Conservation (phyloP, 2,888 invertebrate genomes). For the Caenorhabditis sp. region DNA sequence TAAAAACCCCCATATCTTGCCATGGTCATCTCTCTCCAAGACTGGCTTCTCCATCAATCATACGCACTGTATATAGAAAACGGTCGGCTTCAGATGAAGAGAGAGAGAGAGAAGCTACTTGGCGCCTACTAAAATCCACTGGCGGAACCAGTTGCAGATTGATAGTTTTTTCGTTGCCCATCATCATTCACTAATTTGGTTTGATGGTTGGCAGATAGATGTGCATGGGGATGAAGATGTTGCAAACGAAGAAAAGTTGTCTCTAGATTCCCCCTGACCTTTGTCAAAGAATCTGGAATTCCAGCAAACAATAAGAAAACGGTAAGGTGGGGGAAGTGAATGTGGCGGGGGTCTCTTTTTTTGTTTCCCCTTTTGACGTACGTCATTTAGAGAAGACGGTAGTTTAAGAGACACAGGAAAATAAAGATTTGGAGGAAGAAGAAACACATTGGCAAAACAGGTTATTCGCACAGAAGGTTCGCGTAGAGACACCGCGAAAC, state of each 20-base stretch:
- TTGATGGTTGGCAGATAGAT: conserved; percentile 3
- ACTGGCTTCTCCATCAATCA: conserved; percentile 53
- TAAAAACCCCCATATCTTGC: conserved; percentile 32
- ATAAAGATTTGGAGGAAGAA: conserved; percentile 18
- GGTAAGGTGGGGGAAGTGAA: conserved; percentile 16
- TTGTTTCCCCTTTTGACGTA: conserved; percentile 27
- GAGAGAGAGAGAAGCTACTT: conserved; percentile 31
- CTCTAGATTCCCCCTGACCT: no score
- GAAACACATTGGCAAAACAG: conserved; percentile 56
- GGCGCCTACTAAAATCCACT: conserved; percentile 42
- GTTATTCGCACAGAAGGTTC: conserved; percentile 15
- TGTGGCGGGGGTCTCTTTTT: conserved; percentile 25
- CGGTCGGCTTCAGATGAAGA: conserved; percentile 4
- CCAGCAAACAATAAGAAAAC: conserved; percentile 26
- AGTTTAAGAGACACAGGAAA: conserved; percentile 16
- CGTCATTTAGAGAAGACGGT: conserved; percentile 29
- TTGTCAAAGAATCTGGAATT: background rate
- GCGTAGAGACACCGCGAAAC: conserved; percentile 23
- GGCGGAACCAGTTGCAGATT: conserved; percentile 17
- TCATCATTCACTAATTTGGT: conserved; percentile 33
- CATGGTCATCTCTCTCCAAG: conserved; percentile 44
- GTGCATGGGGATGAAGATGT: conserved; percentile 21
- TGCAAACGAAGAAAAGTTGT: conserved; percentile 8
- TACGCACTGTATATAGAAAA: conserved; percentile 3
- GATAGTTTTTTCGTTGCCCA: conserved; percentile 39